Evolutionary conservation across 2,113 vertebrate species (phyloP), one percentile per base, ranked within the genome.

Genomic region (Burhinus oedicnemus): DNA sequence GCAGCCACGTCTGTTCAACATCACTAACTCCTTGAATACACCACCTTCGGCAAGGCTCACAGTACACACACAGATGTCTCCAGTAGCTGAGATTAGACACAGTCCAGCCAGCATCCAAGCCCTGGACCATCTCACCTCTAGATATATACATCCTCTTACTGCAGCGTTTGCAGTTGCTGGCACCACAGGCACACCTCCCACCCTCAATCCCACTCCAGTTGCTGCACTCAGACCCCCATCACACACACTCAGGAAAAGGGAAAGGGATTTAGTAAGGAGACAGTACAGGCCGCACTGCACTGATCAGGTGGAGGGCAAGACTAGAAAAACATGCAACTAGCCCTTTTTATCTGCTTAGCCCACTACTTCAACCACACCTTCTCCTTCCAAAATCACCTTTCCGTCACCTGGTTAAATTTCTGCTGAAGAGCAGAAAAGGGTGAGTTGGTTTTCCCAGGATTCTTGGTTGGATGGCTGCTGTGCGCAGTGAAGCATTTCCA

Each of bases 121-220:
- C 30, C 29, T 1, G 8, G 66, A 55, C 20, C 17, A 10, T 61
- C 45, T 44, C 32, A 22, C 40, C 51, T 66, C n/a, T 2, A 0
- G 16, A 20, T 29, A n/a, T 8, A 1, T 3, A 22, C 1, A 0
- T 30, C 49, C 32, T 64, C 49, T 69, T 17, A 2, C 21, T 36
- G 77, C 80, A 23, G 51, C 2, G 2, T 10, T 52, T 52, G 61
- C 23, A 61, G 74, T 5, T 52, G 45, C 29, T 79, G 61, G 61
- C 23, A 45, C 29, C 34, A 32, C 32, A 20, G 36, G 17, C 20
- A 29, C 29, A 47, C 15, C 8, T 54, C 51, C 25, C 25, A 32
- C 62, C 22, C 1, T 1, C 2, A 3, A 20, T 69, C 44, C 55
- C 36, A 6, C 32, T 40, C 62, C 68, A 51, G n/a, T 4, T 2